phyloP scores from a whole-genome alignment of 2,888 invertebrate genomes.

The Scaptomyza tumidula region DNA sequence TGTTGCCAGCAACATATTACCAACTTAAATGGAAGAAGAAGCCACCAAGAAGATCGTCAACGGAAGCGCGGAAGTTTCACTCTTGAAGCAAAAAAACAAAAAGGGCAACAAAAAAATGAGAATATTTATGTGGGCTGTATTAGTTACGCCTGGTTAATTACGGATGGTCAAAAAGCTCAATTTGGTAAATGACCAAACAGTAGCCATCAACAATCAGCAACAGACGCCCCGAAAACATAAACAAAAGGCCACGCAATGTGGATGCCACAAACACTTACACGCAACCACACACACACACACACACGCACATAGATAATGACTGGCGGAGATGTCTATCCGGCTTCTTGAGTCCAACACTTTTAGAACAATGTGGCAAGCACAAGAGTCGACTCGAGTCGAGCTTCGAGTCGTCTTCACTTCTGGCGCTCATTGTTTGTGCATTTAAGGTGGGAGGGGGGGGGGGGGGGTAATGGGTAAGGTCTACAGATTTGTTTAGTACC shows the following conservation, averaged over 20 bases:
- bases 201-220: slow-evolving; percentile 49
- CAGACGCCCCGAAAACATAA: slow-evolving; percentile 56
- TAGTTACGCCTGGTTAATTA: slow-evolving; percentile 66
- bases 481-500: slow-evolving; percentile 49
- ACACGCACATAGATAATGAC: slow-evolving; percentile 49
- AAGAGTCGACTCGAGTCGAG: slow-evolving; percentile 29
- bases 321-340: slow-evolving; percentile 35
- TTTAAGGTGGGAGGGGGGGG: slow-evolving; percentile 32
- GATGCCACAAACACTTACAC: slow-evolving; percentile 6
- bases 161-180: slow-evolving; percentile 52
- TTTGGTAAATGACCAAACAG: slow-evolving; percentile 74
- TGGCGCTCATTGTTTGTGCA: slow-evolving; percentile 71
- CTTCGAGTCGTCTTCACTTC: slow-evolving; percentile 63
- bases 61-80: slow-evolving; percentile 64
- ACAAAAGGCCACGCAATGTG: slow-evolving; percentile 69
- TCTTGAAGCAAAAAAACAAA: background rate
- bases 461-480: background rate
- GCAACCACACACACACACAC: background rate
- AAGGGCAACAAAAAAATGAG: slow-evolving; percentile 8
- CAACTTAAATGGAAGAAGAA: background rate
- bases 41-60: slow-evolving; percentile 39
- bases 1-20: slow-evolving; percentile 20
- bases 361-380: slow-evolving; percentile 59
- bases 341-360: slow-evolving; percentile 33
- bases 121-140: slow-evolving; percentile 20